These are phyloP conservation scores for Sialis fuliginosa DNA, from an alignment of 2,888 invertebrate genomes.

Conservation along the genomic window DNA sequence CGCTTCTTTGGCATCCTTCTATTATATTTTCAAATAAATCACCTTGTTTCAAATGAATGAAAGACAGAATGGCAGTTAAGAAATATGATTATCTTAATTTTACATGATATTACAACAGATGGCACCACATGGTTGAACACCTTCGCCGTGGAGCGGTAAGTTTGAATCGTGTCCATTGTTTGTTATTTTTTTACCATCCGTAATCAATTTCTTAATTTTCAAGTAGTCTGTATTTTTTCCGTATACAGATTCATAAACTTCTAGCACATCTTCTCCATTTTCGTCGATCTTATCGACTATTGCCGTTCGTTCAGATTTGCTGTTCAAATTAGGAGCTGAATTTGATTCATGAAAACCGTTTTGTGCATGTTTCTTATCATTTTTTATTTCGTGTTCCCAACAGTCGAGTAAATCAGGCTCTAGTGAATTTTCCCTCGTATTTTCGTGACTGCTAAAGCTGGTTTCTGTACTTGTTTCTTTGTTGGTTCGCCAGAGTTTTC, in stretches of 20 bases:
- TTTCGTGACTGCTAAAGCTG: background rate
- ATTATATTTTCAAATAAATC: too few species aligned
- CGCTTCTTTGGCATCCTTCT: too few species aligned
- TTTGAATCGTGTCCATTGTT: background rate
- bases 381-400: constrained; percentile 22
- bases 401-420: constrained; percentile 28
- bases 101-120: constrained; percentile 25
- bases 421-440: constrained; percentile 16
- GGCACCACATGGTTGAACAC: constrained; percentile 21
- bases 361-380: background rate
- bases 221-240: constrained; percentile 23
- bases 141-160: constrained; percentile 12
- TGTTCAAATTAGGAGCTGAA: background rate
- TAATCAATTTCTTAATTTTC: constrained; percentile 18
- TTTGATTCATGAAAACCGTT: background rate
- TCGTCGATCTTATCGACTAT: constrained; percentile 7
- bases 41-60: too few species aligned
- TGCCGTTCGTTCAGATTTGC: constrained; percentile 1
- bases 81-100: background rate
- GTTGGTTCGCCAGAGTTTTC: constrained; percentile 2
- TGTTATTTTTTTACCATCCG: background rate
- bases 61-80: too few species aligned
- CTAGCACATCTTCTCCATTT: constrained; percentile 16
- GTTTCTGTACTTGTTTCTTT: background rate
- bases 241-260: constrained; percentile 24